Conservation (phyloP, 2,888 invertebrate species). For the Caenorhabditis imperialis region DNA sequence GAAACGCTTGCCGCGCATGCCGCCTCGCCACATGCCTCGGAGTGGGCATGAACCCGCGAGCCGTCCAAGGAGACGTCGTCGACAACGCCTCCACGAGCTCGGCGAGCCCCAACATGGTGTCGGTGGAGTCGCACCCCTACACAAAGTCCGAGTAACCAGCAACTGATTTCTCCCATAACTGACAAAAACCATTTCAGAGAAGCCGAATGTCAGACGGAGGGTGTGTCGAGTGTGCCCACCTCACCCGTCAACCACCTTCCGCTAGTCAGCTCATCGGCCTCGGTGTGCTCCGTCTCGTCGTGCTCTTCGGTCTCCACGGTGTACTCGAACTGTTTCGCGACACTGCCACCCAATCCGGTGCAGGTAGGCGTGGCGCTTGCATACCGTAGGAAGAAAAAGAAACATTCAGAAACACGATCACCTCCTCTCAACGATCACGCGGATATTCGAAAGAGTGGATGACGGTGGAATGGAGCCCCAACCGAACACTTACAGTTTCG, state of each 20-base stretch:
- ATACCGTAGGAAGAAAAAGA: no score
- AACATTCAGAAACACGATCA: constrained; percentile 39
- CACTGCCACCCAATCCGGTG: constrained; percentile 25
- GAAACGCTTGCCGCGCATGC: constrained; percentile 66
- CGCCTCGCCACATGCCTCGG: constrained; percentile 56
- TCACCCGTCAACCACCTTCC: constrained; percentile 25
- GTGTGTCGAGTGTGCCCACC: constrained; percentile 23
- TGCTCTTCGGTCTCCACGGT: constrained; percentile 47
- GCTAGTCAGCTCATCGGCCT: constrained; percentile 25
- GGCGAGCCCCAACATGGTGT: constrained; percentile 27
- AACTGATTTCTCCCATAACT: not conserved
- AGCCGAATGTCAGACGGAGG: constrained; percentile 41
- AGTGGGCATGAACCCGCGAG: constrained; percentile 70
- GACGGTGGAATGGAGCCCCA: constrained; percentile 11
- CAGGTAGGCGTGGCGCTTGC: constrained; percentile 33
- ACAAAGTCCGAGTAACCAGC: constrained; percentile 35
- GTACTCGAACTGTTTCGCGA: constrained; percentile 30
- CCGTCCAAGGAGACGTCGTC: constrained; percentile 60
- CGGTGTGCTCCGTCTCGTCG: constrained; percentile 37
- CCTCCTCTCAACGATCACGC: constrained; percentile 15
- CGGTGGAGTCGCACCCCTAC: constrained; percentile 22
- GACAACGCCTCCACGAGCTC: constrained; percentile 36
- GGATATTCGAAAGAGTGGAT: constrained; percentile 34
- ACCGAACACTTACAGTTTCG: constrained; percentile 39
- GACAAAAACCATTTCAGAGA: constrained; percentile 11